phyloP scores from a whole-genome alignment of 1,140 invertebrate species.

The Panagrolaimus sp. region DNA sequence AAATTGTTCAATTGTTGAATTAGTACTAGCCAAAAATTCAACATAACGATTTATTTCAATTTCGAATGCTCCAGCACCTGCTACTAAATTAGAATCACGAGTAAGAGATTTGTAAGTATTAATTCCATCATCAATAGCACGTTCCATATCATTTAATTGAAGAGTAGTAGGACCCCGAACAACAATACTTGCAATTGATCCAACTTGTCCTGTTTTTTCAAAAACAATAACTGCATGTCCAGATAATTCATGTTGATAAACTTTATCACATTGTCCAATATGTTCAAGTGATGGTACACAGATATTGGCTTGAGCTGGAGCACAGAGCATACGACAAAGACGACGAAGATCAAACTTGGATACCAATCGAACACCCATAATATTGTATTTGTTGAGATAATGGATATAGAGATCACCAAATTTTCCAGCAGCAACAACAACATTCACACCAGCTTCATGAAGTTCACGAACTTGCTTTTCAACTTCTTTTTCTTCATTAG shows the following conservation, averaged over 20 bases:
- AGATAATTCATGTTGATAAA: constrained; percentile 89
- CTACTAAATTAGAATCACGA: constrained; percentile 67
- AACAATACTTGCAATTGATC: constrained; percentile 82
- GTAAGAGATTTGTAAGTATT: constrained; percentile 90
- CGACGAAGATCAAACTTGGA: constrained; percentile 95
- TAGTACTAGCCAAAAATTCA: constrained; percentile 76
- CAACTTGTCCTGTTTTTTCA: constrained; percentile 67
- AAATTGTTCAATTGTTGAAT: constrained; percentile 92
- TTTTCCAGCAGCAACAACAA: constrained; percentile 91
- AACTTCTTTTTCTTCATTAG: constrained; percentile 84
- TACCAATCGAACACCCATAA: constrained; percentile 81
- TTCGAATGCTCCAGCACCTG: constrained; percentile 90
- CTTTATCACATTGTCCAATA: constrained; percentile 80
- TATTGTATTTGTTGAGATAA: constrained; percentile 88
- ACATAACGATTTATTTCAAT: constrained; percentile 83
- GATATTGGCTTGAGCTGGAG: constrained; percentile 72
- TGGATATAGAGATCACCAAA: constrained; percentile 95
- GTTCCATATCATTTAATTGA: constrained; percentile 96
- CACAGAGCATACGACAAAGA: constrained; percentile 81
- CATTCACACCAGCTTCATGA: constrained; percentile 78
- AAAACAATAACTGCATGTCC: constrained; percentile 89
- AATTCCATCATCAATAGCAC: constrained; percentile 95
- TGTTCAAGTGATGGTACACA: constrained; percentile 29
- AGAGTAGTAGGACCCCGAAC: constrained; percentile 93
- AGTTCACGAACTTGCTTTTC: constrained; percentile 85